Percentiles rank a stretch among this genome's conserved stretches.
Evolutionary conservation across 2,113 vertebrate species (phyloP).

Genomic region (Anguilla japonica): DNA sequence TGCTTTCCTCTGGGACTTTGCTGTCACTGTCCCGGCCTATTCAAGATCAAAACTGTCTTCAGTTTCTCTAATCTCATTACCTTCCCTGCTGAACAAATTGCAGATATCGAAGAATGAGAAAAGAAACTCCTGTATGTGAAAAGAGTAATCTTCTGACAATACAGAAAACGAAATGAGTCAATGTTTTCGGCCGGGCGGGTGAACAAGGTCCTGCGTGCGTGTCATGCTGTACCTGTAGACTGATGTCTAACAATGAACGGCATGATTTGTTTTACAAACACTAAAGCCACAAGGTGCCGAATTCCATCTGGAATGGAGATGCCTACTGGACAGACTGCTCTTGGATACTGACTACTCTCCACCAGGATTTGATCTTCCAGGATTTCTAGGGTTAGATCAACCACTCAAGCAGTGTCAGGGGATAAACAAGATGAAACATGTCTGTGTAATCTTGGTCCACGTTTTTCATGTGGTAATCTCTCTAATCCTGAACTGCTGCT

Average conservation of each 20-base stretch:
- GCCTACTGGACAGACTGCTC: too few species aligned
- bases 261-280: too few species aligned
- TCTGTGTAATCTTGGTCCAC: too few species aligned
- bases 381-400: too few species aligned
- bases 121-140: constrained; percentile 3
- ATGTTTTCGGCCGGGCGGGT: not conserved
- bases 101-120: not conserved
- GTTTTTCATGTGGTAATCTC: not conserved
- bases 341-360: too few species aligned
- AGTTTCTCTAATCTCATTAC: not conserved
- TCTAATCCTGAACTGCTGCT: not conserved
- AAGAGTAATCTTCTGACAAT: not conserved
- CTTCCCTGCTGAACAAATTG: not conserved
- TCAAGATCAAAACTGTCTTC: not conserved
- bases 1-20: not conserved
- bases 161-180: not conserved
- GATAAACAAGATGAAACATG: too few species aligned
- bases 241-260: too few species aligned
- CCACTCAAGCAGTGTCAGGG: too few species aligned
- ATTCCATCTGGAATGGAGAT: too few species aligned
- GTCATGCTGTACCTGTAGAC: too few species aligned
- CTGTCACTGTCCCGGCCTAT: not conserved
- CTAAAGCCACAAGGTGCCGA: too few species aligned
- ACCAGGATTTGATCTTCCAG: too few species aligned
- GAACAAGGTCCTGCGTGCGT: not conserved